Conservation (phyloP, 2,888 invertebrate genomes). For the Ophraella communa region DNA sequence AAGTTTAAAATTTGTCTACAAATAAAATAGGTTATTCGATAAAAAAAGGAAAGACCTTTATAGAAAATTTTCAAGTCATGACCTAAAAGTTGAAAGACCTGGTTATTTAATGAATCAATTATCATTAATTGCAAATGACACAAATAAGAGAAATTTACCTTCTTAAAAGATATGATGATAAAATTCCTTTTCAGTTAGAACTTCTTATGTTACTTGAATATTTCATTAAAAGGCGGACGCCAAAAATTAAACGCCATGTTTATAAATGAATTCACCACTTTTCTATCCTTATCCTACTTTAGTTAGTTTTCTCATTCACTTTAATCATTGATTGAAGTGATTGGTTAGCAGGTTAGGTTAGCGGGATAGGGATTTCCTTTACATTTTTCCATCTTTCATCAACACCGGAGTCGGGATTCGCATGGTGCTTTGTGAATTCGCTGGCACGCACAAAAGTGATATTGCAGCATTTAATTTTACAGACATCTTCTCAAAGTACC, state of each 20-base stretch:
- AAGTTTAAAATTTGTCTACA: neutral
- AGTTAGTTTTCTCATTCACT: neutral
- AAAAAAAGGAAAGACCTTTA: neutral
- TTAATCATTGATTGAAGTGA: neutral
- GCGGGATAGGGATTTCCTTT: neutral
- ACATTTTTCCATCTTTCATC: neutral
- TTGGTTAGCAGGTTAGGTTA: neutral
- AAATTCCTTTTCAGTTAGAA: neutral
- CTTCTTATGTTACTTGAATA: slow-evolving; percentile 19
- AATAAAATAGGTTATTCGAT: too few relatives aligned
- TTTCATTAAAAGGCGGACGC: slow-evolving; percentile 49
- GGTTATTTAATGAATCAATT: neutral
- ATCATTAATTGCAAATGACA: neutral
- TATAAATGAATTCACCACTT: slow-evolving; percentile 41
- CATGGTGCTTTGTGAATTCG: too few relatives aligned
- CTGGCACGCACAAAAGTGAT: too few relatives aligned
- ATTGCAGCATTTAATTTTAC: too few relatives aligned
- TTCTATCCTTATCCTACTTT: neutral
- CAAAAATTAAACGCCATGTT: slow-evolving; percentile 59
- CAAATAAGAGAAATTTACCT: neutral
- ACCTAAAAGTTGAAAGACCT: neutral
- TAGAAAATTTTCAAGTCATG: neutral
- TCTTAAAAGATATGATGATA: neutral
- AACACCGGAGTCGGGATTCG: neutral
- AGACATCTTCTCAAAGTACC: too few relatives aligned